Base-by-base conservation (phyloP, 2,888 invertebrate species). In the Harpalus rubripes region DNA sequence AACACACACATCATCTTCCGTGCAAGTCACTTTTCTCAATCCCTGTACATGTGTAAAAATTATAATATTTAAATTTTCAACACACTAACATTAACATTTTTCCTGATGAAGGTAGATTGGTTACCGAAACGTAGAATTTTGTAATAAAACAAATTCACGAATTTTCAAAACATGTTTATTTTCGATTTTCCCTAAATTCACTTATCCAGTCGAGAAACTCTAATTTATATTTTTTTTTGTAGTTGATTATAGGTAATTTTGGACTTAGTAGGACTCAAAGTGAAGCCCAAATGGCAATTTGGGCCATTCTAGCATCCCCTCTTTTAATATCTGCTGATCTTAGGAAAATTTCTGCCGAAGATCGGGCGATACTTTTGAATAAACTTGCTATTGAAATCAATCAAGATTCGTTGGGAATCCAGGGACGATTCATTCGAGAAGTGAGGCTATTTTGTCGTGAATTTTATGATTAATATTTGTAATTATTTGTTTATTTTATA, bases 271-370 rank as follows among this genome's bases (percentile, higher is more conserved):
- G 92, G 86, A 95, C 95, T 86, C 95, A 96, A 90, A 93, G 94
- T 86, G 93, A 93, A 89, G 91, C 93, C 0, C 96, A 96, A 91
- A 95, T 96, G 95, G 95, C 95, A 0, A 91, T 96, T 85, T 96
- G 96, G 96, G 92, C 95, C 0, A 91, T 96, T 65, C 91, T 96
- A 90, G 95, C 95, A 1, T 94, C 95, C 0, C 96, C 96, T 0
- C 89, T 96, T 5, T 91, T 96, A 26, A 95, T 96, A 93, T 96
- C 95, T 0, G 93, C 93, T 63, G 95, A 96, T 90, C 91, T 96
- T 83, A 90, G 93, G 12, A 90, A 90, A n/a, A 93, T 96, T 15
- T 90, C 91, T 12, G 92, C 92, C 0, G 92, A 93, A 88, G 93
- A 94, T 83, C 93, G 92, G 87, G 92, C 91, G 6, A 93, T 96